Conservation (phyloP, 2,797 vertebrate genomes). For the Phylloscopus collybita region DNA sequence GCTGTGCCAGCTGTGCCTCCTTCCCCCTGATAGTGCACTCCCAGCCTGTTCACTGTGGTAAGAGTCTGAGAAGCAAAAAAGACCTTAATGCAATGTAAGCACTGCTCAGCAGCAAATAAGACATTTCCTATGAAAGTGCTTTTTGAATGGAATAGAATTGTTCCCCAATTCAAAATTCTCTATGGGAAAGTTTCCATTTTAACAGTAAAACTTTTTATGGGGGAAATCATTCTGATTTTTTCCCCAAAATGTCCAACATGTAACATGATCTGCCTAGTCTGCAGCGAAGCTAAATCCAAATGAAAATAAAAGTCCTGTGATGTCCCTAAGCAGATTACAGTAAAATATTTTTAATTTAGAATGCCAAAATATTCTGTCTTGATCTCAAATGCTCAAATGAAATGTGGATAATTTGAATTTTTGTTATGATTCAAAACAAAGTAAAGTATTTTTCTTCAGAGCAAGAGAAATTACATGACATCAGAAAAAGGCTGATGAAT, state of each 20-base stretch:
- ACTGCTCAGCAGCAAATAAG: background rate
- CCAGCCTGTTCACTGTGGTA: accelerated
- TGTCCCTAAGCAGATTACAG: background rate
- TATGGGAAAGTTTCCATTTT: background rate
- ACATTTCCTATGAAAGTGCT: background rate
- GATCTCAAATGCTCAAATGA: background rate
- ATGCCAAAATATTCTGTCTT: background rate
- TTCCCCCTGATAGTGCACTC: background rate
- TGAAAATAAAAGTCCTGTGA: background rate
- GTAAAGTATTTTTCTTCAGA: background rate
- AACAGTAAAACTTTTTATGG: background rate
- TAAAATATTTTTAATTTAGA: background rate
- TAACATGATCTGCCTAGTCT: background rate
- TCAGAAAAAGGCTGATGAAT: background rate
- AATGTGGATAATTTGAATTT: background rate
- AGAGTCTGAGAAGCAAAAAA: background rate
- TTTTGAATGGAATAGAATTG: background rate
- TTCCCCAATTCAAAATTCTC: background rate
- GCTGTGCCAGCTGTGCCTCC: background rate
- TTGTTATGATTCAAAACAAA: background rate
- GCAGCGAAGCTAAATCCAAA: background rate
- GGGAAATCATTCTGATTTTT: background rate
- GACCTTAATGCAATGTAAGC: background rate
- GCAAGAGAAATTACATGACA: background rate
- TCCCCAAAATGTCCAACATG: accelerated